Base-by-base conservation (phyloP, 2,888 invertebrate genomes). In the Caradrina clavipalpis region DNA sequence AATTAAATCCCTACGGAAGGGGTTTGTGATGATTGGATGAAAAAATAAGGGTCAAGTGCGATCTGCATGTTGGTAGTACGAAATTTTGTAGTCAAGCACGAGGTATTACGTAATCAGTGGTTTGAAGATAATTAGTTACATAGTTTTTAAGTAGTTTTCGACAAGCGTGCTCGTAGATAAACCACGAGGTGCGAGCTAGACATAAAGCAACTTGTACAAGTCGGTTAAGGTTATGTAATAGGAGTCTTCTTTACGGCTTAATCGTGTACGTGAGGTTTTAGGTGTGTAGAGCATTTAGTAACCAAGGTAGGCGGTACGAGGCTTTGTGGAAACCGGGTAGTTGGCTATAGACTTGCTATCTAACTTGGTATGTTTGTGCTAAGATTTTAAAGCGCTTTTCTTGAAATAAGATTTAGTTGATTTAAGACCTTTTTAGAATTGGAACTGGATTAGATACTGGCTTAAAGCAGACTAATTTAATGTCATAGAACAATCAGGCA, bases 1-100 rank as follows among this genome's bases (percentile, higher is more conserved):
- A 91, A 92, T 91, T 91, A 90, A 90, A 90, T 82, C 84, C 85
- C 82, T 77, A 85, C 78, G 78, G 83, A 85, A 87, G 78, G 85
- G 85, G 82, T 87, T 86, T 83, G 84, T 83, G 80, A 83, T 84
- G 82, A 82, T 88, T 85, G 81, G 80, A 85, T 82, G 71, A 54
- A 68, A 83, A 81, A 78, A 84, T 61, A 81, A 85, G 73, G 81
- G 75, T 77, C 82, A 84, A 86, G 83, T 78, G 77, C 79, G 75
- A 74, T 59, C 75, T 69, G 65, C 79, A 35, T 69, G 56, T 71
- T 60, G 35, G 39, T 26, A 54, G 61, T n/a, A 59, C 1, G 15
- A 13, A 15, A 42, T 35, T 49, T 45, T 51, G 42, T 67, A 62
- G 51, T 31, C 51, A 31, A 65, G 26, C 58, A 47, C 55, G 68